Conservation (phyloP, 2,797 vertebrate species). For the Pipistrellus pygmaeus region DNA sequence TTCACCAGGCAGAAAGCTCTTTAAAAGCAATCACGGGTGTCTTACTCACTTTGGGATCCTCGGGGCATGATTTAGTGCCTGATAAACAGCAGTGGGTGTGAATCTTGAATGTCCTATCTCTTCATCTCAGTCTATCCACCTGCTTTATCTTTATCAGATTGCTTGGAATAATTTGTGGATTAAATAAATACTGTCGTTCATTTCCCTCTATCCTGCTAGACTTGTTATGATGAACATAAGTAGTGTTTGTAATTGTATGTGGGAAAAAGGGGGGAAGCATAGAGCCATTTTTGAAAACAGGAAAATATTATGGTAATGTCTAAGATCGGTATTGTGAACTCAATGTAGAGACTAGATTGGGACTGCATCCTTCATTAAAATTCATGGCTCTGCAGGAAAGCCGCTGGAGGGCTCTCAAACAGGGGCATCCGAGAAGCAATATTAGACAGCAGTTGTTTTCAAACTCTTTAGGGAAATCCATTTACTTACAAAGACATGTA, state of each 20-base stretch:
- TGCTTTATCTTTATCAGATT: constrained; percentile 6
- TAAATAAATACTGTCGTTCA: background rate
- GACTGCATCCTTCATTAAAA: constrained; percentile 9
- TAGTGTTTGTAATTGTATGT: constrained; percentile 27
- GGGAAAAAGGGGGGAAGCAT: background rate
- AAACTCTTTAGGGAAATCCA: background rate
- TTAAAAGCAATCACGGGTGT: background rate
- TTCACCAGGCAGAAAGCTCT: background rate
- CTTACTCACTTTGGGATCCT: background rate
- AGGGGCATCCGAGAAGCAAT: background rate
- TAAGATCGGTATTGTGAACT: background rate
- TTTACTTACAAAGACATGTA: background rate
- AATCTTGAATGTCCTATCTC: background rate
- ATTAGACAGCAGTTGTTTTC: background rate
- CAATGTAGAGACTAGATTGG: background rate
- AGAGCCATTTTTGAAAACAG: constrained; percentile 47
- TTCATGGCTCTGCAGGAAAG: background rate
- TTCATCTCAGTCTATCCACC: background rate
- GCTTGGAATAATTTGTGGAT: constrained; percentile 32
- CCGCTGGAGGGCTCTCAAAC: background rate
- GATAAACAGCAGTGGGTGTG: background rate
- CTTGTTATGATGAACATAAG: background rate
- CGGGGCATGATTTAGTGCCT: background rate
- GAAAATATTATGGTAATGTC: background rate
- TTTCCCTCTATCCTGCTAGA: background rate